Evolutionary conservation across 2,113 vertebrate genomes (phyloP), one percentile per base, ranked within the genome.

Genomic region (Ciconia stormi): DNA sequence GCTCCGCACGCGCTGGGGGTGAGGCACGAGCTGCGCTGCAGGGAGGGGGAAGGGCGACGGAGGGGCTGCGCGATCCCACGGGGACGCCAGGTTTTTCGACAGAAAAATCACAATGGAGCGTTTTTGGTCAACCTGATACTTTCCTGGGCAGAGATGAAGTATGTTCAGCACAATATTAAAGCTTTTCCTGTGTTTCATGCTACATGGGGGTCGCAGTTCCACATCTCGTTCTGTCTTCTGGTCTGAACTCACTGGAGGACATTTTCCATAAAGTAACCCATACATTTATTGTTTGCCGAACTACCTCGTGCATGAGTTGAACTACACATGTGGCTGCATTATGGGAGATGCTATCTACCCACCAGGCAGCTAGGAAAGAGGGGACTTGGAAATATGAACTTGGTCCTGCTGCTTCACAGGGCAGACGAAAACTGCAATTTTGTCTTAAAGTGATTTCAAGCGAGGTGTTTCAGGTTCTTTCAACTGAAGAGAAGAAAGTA

Each of bases 31-130:
- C 8, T 2, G 13, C 6, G 1, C 10, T 11, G 21, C 36, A 22
- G 30, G 10, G 50, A 11, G 36, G 61, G 30, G 25, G 40, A 56
- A 55, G 20, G 46, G 46, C 2, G 7, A 44, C 3, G 3, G 10
- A 32, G 36, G 19, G 34, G 40, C 34, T 12, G 40, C 1, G 0
- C 3, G 4, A 11, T 36, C 40, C n/a, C 11, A 3, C 0, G 0
- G 29, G 9, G 5, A 14, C 12, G 7, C 3, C 14, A 40, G 6
- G 4, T 16, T 58, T 78, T 42, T 49, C 13, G 15, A 17, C 27
- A 34, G 40, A 27, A 74, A 44, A 81, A 30, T 63, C 18, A 13
- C 19, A 9, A 10, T 21, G 19, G 26, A 71, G 36, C 25, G 13
- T 26, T 46, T 63, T 77, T 44, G 23, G 29, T 29, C 13, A 52